Base-by-base conservation (phyloP, 2,113 vertebrate genomes). In the Sprattus sprattus region DNA sequence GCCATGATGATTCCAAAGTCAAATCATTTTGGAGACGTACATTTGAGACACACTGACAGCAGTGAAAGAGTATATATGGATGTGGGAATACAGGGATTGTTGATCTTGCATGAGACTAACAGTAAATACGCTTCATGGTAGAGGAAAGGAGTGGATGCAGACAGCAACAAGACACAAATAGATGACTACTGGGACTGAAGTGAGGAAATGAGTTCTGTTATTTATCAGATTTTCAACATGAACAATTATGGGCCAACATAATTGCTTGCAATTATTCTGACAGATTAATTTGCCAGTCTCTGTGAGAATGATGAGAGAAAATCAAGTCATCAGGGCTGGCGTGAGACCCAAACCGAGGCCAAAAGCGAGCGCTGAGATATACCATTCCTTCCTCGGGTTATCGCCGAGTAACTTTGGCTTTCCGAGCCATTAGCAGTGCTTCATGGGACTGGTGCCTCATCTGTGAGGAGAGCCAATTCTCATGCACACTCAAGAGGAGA, bases 181-280 rank as follows among this genome's bases (percentile, higher is more conserved):
- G n/a, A 28, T 71, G 20, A n/a, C 22, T 25, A 32, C 10, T 28
- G 64, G n/a, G 64, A 71, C 25, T 10, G 0, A 28, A 71, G 64
- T 13, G 10, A 32, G 64, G 32, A 71, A 71, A 71, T 71, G 25
- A 71, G 64, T 71, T 49, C 47, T 54, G 52, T 4, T 71, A 71
- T 71, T 71, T 71, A 71, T 71, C 64, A 71, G 64, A 71, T 71
- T 71, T 28, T 28, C 25, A 25, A 71, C n/a, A 32, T 10, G 64
- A 28, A 32, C 64, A 71, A 71, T 71, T 71, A 71, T 28, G 64
- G 28, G 15, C n/a, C 25, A 3, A 15, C 2, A 32, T 71, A 28
- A 71, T 10, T 71, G 64, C n/a, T 71, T 9, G 13, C 64, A 71
- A 71, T 71, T 71, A 71, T 71, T 71, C 64, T 28, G 64, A 71